These are phyloP conservation scores for Novumbra hubbsi DNA, from an alignment of 2,797 vertebrate species.

Conservation along the genomic window DNA sequence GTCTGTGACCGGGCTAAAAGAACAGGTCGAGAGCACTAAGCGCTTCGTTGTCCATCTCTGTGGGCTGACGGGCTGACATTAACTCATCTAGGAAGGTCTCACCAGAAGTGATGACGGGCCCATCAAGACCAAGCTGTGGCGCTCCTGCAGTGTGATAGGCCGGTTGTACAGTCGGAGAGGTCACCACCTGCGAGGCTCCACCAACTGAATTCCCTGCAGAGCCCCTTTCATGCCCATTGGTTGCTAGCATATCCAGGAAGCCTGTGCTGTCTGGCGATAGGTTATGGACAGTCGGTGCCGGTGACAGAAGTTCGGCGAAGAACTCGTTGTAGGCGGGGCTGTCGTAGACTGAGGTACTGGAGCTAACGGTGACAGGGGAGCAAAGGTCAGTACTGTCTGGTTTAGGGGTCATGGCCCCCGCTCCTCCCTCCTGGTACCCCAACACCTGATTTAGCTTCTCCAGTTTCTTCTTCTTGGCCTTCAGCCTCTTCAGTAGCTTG, in stretches of 20 bases:
- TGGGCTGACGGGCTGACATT: slow-evolving; percentile 65
- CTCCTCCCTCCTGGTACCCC: slow-evolving; percentile 10
- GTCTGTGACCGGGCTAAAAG: slow-evolving; percentile 51
- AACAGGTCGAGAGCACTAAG: slow-evolving; percentile 81
- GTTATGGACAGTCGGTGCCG: slow-evolving; percentile 66
- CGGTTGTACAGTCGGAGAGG: slow-evolving; percentile 16
- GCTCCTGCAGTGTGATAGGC: slow-evolving; percentile 26
- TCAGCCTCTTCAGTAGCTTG: slow-evolving; percentile 87
- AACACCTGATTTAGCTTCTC: slow-evolving; percentile 78
- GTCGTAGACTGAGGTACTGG: slow-evolving; percentile 61
- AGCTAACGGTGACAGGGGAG: slow-evolving; percentile 60
- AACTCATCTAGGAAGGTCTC: slow-evolving; percentile 82
- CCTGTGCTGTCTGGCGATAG: slow-evolving; percentile 76
- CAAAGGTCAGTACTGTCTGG: slow-evolving; percentile 68
- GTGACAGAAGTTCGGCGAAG: slow-evolving; percentile 83
- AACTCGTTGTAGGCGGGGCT: slow-evolving; percentile 73
- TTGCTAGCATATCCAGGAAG: slow-evolving; percentile 56
- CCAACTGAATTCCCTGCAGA: slow-evolving; percentile 16
- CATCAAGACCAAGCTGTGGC: slow-evolving; percentile 13
- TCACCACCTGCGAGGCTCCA: slow-evolving; percentile 38
- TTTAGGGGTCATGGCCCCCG: slow-evolving; percentile 32
- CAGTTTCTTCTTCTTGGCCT: slow-evolving; percentile 90
- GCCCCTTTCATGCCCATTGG: slow-evolving; percentile 38
- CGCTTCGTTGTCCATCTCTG: slow-evolving; percentile 68
- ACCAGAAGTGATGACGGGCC: slow-evolving; percentile 49